Base-by-base conservation (phyloP, 1,140 invertebrate species). In the Ceratoteleas bidentatus region DNA sequence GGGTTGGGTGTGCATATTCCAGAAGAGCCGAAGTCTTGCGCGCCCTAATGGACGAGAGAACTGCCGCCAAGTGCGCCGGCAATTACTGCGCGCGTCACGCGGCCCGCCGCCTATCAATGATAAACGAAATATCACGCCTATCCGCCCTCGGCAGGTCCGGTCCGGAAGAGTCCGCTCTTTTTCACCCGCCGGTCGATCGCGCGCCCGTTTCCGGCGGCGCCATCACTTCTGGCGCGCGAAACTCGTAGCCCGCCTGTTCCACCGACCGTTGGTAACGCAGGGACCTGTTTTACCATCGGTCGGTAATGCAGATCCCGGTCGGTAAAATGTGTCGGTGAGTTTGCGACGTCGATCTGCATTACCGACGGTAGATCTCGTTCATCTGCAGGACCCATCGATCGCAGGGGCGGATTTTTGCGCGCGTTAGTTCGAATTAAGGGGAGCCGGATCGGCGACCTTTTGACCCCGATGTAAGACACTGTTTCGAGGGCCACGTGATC, bases 1-100 rank as follows among this genome's bases (percentile, higher is more conserved):
- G 64, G 64, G 64, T 62, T 45, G 73, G 57, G 73, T 66, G 73
- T 61, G 64, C 50, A 76, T 66, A 66, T 75, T 75, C 56, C 62
- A 60, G 45, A 68, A 54, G 64, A 61, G 4, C 56, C 33, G 16
- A 76, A 76, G 49, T 68, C 47, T 47, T 16, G 32, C 40, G 73
- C 38, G 43, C 53, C 40, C 47, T 68, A 62, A 62, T 62, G 33
- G 49, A 54, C 13, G 57, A 33, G 24, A 4, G 24, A 24, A 69
- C 32, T 13, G 13, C 38, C 14, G 11, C 60, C 47, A 61, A 61
- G 47, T 54, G 43, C 54, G 38, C 24, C 36, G 24, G 72, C 54
- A 66, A 75, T 75, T 66, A 74, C 38, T 40, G 32, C 43, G 49
- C 32, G 10, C 49, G 56, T 60, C 34, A 40, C 54, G 9, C 34